Evolutionary conservation across 2,113 vertebrate genomes (phyloP), one percentile per base, ranked within the genome.

Genomic region (Ardeotis arabs): DNA sequence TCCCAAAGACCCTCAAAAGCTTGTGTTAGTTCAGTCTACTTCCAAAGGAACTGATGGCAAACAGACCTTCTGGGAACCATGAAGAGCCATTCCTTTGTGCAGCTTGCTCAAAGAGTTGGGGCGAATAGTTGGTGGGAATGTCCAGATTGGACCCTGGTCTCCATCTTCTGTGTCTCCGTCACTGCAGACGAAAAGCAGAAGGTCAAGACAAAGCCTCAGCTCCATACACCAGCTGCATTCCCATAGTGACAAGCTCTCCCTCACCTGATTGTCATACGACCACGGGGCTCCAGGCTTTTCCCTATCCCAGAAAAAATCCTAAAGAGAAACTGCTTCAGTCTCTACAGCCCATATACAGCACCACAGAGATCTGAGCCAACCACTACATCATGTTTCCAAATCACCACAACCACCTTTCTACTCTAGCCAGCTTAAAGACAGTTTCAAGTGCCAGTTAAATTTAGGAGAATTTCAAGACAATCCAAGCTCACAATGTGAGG

Each of bases 51-150:
- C 49, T 45, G 67, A 58, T 0, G 69, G 62, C 72, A 91, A 55
- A 96, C 97, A 50, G 39, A 98, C 98, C 97, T 99, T 99, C 96
- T 99, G 98, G 7, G 98, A 98, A 64, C 99, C 97, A 21, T 98
- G 98, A 85, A 99, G 98, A 73, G 98, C 97, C 73, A 98, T 98
- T 84, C 98, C 98, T 93, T 99, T 99, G 98, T 99, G 99, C 95
- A 99, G 97, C 91, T 99, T 99, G 98, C 98, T 98, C 84, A 99
- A 97, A 25, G 99, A 98, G 96, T 94, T 98, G 18, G 99, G 98
- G 91, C 99, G 98, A 95, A 99, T 98, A 39, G 99, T 99, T 39
- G 99, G 98, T 52, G 99, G 99, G 95, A 99, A 99, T 1, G 99
- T 99, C 99, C 99, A 99, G 90, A 98, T 97, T 35, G 99, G 99